Percentiles rank a stretch among this genome's conserved stretches.
Evolutionary conservation across 2,797 vertebrate species (phyloP).

Genomic region (Hylomyscus alleni): DNA sequence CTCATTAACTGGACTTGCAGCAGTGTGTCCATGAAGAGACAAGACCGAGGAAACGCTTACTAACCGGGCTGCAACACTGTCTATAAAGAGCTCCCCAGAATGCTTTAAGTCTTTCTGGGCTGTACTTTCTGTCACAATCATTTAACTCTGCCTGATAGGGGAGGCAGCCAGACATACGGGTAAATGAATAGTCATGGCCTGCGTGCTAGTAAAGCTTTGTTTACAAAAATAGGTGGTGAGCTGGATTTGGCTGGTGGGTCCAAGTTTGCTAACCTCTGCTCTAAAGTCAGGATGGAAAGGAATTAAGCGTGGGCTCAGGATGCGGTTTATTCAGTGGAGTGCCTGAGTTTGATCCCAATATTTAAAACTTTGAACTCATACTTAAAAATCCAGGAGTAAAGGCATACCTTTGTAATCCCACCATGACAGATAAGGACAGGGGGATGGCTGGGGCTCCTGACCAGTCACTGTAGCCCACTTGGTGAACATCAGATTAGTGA

Average conservation of each 20-base stretch:
- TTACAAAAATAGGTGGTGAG: slow-evolving; percentile 23
- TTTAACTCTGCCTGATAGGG: not conserved
- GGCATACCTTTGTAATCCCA: not conserved
- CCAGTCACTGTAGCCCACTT: not conserved
- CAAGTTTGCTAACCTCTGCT: not conserved
- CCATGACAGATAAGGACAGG: not conserved
- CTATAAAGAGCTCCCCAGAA: not conserved
- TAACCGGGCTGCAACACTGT: not conserved
- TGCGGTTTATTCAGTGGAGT: not conserved
- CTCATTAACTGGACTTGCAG: not conserved
- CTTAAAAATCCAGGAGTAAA: not conserved
- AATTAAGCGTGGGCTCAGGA: not conserved
- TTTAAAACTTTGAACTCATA: not conserved
- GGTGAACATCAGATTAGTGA: not conserved
- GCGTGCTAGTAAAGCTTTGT: slow-evolving; percentile 51
- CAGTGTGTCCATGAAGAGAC: not conserved
- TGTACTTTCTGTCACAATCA: not conserved
- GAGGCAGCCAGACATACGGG: not conserved
- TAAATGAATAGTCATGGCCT: not conserved
- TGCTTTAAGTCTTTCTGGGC: not conserved
- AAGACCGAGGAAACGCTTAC: not conserved
- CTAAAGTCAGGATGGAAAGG: not conserved
- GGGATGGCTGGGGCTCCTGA: not conserved
- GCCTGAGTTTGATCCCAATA: not conserved
- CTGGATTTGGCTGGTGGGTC: not conserved